Conservation (phyloP, 2,113 vertebrate species). For the Crotophaga sulcirostris region DNA sequence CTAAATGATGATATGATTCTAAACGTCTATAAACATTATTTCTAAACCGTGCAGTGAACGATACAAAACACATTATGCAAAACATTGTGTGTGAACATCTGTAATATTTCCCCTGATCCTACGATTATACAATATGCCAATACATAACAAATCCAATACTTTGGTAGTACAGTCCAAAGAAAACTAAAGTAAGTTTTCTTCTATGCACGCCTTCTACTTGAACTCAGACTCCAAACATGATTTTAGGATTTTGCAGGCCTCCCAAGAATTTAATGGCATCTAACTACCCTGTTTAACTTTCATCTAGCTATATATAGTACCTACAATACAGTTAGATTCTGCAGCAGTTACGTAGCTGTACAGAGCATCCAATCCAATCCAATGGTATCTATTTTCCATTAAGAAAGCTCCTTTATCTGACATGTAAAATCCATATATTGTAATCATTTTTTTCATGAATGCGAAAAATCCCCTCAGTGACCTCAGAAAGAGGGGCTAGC, state of each 20-base stretch:
- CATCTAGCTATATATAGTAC: not conserved
- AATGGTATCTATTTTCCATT: not conserved
- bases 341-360: not conserved
- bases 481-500: not conserved
- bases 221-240: not conserved
- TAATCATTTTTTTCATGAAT: not conserved
- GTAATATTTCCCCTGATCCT: not conserved
- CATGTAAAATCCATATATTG: not conserved
- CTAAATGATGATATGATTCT: too few relatives aligned
- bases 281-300: not conserved
- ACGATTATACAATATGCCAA: not conserved
- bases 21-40: not conserved
- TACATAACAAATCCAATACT: not conserved
- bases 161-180: not conserved
- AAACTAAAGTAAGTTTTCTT: not conserved
- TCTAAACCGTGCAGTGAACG: not conserved
- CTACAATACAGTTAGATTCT: not conserved
- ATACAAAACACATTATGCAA: not conserved
- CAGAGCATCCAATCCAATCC: not conserved
- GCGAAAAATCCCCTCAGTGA: not conserved
- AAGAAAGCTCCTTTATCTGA: not conserved
- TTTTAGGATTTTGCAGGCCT: not conserved
- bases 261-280: not conserved
- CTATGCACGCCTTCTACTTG: not conserved
- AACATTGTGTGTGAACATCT: not conserved